Conservation (phyloP, 2,797 vertebrate species). For the Enteromius paludinosus region DNA sequence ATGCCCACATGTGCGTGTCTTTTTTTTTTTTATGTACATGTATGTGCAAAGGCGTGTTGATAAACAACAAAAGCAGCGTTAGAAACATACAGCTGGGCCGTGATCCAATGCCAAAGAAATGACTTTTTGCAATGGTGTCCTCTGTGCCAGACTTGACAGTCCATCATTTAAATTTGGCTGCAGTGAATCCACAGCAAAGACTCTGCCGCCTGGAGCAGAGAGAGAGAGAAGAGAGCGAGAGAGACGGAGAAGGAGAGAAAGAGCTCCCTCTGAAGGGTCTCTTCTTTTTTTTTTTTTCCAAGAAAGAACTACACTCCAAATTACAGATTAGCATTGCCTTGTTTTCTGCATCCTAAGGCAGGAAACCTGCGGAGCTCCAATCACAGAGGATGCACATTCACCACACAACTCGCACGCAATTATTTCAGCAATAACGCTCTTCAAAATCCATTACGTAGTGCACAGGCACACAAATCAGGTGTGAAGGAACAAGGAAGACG, state of each 20-base stretch:
- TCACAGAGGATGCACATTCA: slow-evolving; percentile 60
- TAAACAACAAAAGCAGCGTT: slow-evolving; percentile 76
- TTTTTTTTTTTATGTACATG: slow-evolving; percentile 44
- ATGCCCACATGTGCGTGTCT: slow-evolving; percentile 59
- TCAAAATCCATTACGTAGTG: slow-evolving; percentile 38
- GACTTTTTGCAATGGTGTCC: slow-evolving; percentile 80
- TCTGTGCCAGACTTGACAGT: slow-evolving; percentile 81
- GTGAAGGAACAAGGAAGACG: slow-evolving; percentile 27
- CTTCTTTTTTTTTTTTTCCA: slow-evolving; percentile 66
- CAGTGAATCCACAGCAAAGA: slow-evolving; percentile 80
- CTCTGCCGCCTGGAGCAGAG: slow-evolving; percentile 75
- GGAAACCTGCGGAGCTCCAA: slow-evolving; percentile 59
- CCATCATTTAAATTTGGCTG: slow-evolving; percentile 83
- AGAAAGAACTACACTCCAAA: slow-evolving; percentile 75
- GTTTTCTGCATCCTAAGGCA: slow-evolving; percentile 50
- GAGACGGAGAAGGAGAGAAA: slow-evolving; percentile 70
- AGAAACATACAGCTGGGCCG: slow-evolving; percentile 76
- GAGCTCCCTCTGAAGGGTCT: slow-evolving; percentile 72
- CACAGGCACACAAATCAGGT: slow-evolving; percentile 36
- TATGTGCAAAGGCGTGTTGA: slow-evolving; percentile 65
- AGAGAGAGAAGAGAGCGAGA: not conserved
- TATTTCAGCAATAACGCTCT: slow-evolving; percentile 35
- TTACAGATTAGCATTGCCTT: slow-evolving; percentile 71
- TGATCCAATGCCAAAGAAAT: slow-evolving; percentile 84
- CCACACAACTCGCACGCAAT: slow-evolving; percentile 29